phyloP scores from a whole-genome alignment of 2,113 vertebrate genomes.

The Amphiprion ocellaris region DNA sequence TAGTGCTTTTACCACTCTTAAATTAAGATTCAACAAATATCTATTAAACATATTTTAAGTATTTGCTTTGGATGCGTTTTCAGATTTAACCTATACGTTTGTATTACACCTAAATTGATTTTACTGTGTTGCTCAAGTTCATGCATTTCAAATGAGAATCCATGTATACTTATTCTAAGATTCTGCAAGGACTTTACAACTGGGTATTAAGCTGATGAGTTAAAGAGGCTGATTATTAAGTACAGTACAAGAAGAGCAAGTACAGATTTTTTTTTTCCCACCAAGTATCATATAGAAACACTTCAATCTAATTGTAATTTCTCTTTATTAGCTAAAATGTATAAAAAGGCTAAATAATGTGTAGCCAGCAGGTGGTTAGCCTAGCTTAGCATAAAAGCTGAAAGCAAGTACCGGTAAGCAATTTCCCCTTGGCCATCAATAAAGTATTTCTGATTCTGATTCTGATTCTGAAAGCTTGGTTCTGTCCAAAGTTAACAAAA shows the following conservation, averaged over 20 bases:
- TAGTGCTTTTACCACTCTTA: no score
- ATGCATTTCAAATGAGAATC: conserved; percentile 39
- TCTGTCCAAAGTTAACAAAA: not conserved
- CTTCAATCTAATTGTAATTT: no score
- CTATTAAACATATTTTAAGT: not conserved
- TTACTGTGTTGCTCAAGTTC: not conserved
- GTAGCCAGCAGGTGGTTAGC: not conserved
- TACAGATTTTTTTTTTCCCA: no score
- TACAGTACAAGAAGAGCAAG: not conserved
- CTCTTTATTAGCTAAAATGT: no score
- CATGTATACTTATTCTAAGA: not conserved
- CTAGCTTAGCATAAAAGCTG: not conserved
- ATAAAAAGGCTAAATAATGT: not conserved
- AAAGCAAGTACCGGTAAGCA: no score
- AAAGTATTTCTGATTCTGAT: no score
- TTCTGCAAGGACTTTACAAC: conserved; percentile 15
- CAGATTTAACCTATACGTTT: not conserved
- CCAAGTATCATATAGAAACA: no score
- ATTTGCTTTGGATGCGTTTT: not conserved
- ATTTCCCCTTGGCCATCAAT: no score
- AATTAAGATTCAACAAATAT: no score
- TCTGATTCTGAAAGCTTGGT: not conserved
- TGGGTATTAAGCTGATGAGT: conserved; percentile 7
- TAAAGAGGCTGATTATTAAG: not conserved
- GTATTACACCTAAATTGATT: no score